phyloP scores from a whole-genome alignment of 1,140 invertebrate genomes.

The Drosophila pseudoananassae region DNA sequence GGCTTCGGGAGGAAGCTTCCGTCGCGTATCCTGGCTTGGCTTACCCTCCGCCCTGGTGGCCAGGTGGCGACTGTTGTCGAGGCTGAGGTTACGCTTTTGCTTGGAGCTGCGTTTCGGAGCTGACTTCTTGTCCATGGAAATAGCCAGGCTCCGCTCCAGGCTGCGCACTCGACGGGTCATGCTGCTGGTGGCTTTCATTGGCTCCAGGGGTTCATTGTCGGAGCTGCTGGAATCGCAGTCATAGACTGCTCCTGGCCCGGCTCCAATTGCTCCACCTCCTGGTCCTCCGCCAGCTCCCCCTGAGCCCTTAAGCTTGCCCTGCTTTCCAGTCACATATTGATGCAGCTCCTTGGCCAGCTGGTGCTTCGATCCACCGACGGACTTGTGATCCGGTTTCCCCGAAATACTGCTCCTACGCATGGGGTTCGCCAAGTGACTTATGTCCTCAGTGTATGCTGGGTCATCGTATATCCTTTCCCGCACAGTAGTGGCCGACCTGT shows the following conservation, averaged over 20 bases:
- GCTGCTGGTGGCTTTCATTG: conserved; percentile 32
- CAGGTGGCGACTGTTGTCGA: conserved; percentile 64
- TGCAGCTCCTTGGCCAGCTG: conserved; percentile 73
- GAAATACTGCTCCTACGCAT: conserved; percentile 78
- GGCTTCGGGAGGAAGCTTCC: not conserved
- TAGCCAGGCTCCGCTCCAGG: conserved; percentile 61
- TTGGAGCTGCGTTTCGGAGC: conserved; percentile 67
- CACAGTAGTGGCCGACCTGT: conserved; percentile 65
- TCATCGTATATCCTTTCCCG: conserved; percentile 82
- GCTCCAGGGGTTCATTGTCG: conserved; percentile 57
- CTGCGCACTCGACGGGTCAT: conserved; percentile 66
- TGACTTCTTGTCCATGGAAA: conserved; percentile 48
- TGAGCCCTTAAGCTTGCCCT: conserved; percentile 30
- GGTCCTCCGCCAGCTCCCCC: conserved; percentile 1
- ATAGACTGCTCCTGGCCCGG: conserved; percentile 22
- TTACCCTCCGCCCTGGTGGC: conserved; percentile 9
- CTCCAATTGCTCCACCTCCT: conserved; percentile 5
- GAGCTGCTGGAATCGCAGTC: conserved; percentile 72
- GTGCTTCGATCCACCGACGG: conserved; percentile 57
- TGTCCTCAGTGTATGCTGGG: conserved; percentile 83
- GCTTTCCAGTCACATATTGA: conserved; percentile 55
- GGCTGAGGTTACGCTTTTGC: conserved; percentile 77
- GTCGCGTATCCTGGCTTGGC: conserved; percentile 18
- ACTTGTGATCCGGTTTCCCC: conserved; percentile 54
- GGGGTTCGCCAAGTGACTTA: conserved; percentile 81